Percentiles rank a stretch among this genome's conserved stretches.
Conservation (phyloP, 2,113 vertebrate species). For the Hemichromis elongatus region DNA sequence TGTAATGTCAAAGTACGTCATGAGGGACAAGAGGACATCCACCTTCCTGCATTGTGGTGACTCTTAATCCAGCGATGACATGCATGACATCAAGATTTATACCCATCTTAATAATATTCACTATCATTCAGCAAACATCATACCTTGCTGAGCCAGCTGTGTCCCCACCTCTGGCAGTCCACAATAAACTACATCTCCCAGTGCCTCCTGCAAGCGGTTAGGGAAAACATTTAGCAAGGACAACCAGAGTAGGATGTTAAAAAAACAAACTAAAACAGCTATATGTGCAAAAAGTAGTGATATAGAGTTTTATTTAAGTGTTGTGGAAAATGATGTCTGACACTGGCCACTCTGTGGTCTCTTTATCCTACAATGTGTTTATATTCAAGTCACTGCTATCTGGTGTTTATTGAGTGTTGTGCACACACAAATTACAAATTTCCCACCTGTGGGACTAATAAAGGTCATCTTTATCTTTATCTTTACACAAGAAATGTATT, state of each 20-base stretch:
- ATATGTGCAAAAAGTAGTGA: neutral
- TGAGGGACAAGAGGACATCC: neutral
- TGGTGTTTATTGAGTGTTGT: neutral
- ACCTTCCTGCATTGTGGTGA: neutral
- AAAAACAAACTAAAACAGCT: fast-evolving
- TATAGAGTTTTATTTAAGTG: neutral
- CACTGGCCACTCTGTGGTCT: neutral
- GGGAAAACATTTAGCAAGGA: neutral
- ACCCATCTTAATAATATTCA: neutral
- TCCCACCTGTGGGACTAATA: too few species aligned
- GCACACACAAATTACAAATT: too few species aligned
- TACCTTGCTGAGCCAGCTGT: slow-evolving; percentile 88
- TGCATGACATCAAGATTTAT: neutral
- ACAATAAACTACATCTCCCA: slow-evolving; percentile 98
- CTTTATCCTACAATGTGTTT: neutral
- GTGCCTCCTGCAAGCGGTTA: slow-evolving; percentile 76
- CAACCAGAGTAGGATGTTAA: neutral
- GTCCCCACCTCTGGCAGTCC: slow-evolving; percentile 92
- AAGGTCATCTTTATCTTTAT: too few species aligned
- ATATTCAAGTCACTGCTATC: neutral
- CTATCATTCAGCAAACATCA: neutral
- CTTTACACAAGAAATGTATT: neutral
- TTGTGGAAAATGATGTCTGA: neutral
- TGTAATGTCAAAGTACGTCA: fast-evolving
- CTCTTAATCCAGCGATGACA: neutral